Evolutionary conservation across 2,797 vertebrate genomes (phyloP), one percentile per base, ranked within the genome.

Genomic region (Clarias fuscus): DNA sequence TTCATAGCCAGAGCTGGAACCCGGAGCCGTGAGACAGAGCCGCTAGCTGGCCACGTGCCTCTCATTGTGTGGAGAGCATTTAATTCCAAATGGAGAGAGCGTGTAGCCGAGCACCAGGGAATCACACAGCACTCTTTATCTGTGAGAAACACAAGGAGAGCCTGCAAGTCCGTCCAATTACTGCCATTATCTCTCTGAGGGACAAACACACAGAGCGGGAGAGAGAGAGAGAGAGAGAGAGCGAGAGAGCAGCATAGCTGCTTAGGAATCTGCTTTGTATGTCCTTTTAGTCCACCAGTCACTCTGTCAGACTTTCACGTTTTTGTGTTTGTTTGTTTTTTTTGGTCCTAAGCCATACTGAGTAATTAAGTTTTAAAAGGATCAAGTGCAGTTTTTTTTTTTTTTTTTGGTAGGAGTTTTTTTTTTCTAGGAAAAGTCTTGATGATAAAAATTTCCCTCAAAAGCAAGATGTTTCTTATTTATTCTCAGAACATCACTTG

Each of bases 161-260:
- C 92, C 94, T 91, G 94, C 91, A 92, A 95, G 93, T 95, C 94
- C 92, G 92, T 95, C 94, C 94, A 95, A 96, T 95, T 95, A 95
- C 93, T 92, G 93, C 93, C 93, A 94, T 95, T 95, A 95, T 95
- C 95, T 94, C 93, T 79, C 90, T 89, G 92, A 88, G 83, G 86
- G 85, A 88, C 67, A 75, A 86, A 90, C 81, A 90, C 59, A 76
- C 65, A 81, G 13, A 56, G 18, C 8, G 68, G 48, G n/a, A 71
- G 53, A 81, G 30, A 20, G 48, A 40, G 17, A 17, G 43, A 24
- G 27, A 33, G 7, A 17, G 40, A 13, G 4, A 37, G 33, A 8
- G 18, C 0, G 15, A 33, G 67, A 17, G 37, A 15, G 71, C 8
- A 43, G 27, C n/a, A 76, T 6, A 58, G 58, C 58, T 78, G 24